Evolutionary conservation across 2,113 vertebrate species (phyloP).

Genomic region (Baryphthengus martii): DNA sequence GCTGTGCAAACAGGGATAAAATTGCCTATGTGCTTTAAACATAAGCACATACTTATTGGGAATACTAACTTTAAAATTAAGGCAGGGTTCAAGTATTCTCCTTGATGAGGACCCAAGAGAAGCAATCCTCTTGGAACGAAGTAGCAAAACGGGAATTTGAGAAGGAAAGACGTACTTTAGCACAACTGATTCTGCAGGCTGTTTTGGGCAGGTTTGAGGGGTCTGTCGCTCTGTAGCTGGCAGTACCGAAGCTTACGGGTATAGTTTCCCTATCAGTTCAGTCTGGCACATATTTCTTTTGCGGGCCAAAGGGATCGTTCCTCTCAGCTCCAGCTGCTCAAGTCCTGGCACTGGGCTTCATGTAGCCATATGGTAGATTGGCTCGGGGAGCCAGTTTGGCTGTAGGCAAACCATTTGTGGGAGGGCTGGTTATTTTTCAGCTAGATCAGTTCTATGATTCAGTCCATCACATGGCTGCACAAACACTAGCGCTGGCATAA

Average conservation of each 20-base stretch:
- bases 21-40: background rate
- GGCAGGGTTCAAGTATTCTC: background rate
- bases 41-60: background rate
- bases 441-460: background rate
- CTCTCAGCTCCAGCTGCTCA: background rate
- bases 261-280: background rate
- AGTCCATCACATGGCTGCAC: background rate
- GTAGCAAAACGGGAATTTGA: background rate
- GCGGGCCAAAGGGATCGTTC: background rate
- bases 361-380: background rate
- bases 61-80: background rate
- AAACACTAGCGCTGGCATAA: accelerated
- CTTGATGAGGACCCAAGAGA: background rate
- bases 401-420: background rate
- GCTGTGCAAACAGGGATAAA: background rate
- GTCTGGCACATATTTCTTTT: background rate
- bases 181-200: background rate
- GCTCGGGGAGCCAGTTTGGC: background rate
- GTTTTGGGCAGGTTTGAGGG: background rate
- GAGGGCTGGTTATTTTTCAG: background rate
- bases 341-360: background rate
- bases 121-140: background rate
- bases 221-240: accelerated
- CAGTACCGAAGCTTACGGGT: background rate
- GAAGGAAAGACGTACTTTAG: background rate